These are phyloP conservation scores for Hydriomena furcata DNA, from an alignment of 2,888 invertebrate genomes.

Conservation along the genomic window DNA sequence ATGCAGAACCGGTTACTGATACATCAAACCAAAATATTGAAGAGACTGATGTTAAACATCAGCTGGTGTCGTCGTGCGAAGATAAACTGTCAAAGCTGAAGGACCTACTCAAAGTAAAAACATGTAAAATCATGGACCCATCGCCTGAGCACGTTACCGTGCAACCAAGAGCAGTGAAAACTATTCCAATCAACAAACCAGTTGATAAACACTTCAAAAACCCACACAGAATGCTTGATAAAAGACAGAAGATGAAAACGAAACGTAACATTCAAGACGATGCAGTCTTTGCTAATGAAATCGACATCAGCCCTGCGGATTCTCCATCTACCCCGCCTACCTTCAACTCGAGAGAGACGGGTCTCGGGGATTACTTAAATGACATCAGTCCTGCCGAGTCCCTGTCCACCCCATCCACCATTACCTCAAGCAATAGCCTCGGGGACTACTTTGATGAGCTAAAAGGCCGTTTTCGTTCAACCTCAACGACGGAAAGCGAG, in stretches of 20 bases:
- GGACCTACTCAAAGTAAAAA: constrained; percentile 53
- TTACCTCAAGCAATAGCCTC: constrained; percentile 19
- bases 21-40: constrained; percentile 3
- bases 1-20: neutral
- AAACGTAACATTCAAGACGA: constrained; percentile 56
- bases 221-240: constrained; percentile 43
- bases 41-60: constrained; percentile 31
- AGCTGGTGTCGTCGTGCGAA: constrained; percentile 63
- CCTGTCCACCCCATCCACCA: constrained; percentile 32
- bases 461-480: constrained; percentile 59
- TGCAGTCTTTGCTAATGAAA: constrained; percentile 55
- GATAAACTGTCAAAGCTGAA: constrained; percentile 67
- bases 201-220: constrained; percentile 57
- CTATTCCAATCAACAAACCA: constrained; percentile 37
- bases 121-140: constrained; percentile 29
- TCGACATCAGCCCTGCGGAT: constrained; percentile 49
- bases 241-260: constrained; percentile 46
- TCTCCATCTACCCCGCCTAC: constrained; percentile 40
- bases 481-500: constrained; percentile 59
- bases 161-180: constrained; percentile 35
- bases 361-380: no score
- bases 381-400: constrained; percentile 50
- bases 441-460: constrained; percentile 67
- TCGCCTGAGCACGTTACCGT: constrained; percentile 5
- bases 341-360: constrained; percentile 7